These are phyloP conservation scores for Pundamilia nyererei DNA, from an alignment of 2,113 vertebrate genomes.

Conservation along the genomic window DNA sequence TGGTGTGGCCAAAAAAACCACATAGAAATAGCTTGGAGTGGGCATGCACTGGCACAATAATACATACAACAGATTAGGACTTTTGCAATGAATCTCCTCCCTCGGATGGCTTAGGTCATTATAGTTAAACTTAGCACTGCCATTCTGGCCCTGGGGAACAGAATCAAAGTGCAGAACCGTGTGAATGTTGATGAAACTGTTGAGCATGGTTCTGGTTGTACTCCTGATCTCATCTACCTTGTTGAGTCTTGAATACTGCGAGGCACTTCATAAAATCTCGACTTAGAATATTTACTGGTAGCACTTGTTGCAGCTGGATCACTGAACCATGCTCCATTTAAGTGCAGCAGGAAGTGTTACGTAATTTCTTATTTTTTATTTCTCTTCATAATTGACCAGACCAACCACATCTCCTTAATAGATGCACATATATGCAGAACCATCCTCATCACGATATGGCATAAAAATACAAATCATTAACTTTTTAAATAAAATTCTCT, in stretches of 20 bases:
- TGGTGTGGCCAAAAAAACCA: background rate
- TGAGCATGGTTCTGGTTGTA: background rate
- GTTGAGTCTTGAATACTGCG: background rate
- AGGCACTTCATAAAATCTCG: background rate
- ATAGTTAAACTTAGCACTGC: background rate
- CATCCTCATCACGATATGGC: background rate
- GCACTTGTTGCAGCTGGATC: background rate
- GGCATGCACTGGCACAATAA: background rate
- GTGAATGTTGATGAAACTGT: background rate
- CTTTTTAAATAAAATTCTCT: background rate
- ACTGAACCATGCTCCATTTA: background rate
- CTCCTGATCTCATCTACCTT: background rate
- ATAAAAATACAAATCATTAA: background rate
- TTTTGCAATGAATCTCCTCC: background rate
- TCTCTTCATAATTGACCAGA: background rate
- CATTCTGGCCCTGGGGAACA: background rate
- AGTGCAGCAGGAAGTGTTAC: background rate
- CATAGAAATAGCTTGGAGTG: background rate
- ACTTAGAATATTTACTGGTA: background rate
- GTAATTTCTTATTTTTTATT: background rate
- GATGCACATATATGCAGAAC: background rate
- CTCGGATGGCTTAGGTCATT: background rate
- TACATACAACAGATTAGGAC: background rate
- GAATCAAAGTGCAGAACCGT: background rate
- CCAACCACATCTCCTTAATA: background rate